Evolutionary conservation across 2,797 vertebrate genomes (phyloP).

Genomic region (Phataginus tricuspis): DNA sequence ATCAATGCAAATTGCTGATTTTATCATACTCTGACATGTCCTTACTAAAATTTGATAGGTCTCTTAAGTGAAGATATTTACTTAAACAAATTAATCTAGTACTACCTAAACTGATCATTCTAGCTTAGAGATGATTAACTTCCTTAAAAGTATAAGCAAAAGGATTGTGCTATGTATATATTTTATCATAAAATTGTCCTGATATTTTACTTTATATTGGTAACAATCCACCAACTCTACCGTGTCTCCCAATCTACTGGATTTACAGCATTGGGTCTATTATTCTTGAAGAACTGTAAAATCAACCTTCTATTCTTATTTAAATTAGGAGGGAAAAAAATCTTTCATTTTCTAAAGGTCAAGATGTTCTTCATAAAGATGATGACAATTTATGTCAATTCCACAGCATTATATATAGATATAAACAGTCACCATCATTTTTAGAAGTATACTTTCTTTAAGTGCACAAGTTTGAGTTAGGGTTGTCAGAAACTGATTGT

Average conservation of each 20-base stretch:
- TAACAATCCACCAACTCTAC: background rate
- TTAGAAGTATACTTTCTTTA: background rate
- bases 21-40: background rate
- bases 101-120: background rate
- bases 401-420: background rate
- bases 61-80: slow-evolving; percentile 12
- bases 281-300: slow-evolving; percentile 39
- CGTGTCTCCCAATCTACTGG: background rate
- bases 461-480: background rate
- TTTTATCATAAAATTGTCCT: background rate
- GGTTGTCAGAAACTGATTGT: background rate
- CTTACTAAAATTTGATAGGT: background rate
- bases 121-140: slow-evolving; percentile 1
- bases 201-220: background rate
- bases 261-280: background rate
- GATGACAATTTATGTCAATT: slow-evolving; percentile 18
- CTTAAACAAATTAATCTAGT: slow-evolving; percentile 52
- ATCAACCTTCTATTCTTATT: background rate
- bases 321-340: slow-evolving; percentile 21
- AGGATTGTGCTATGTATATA: background rate
- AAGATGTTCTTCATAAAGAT: slow-evolving; percentile 26
- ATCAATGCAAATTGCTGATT: background rate
- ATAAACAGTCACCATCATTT: background rate
- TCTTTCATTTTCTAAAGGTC: slow-evolving; percentile 43
- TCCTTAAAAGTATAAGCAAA: slow-evolving; percentile 3